These are phyloP conservation scores for Cataglyphis hispanica DNA, from an alignment of 1,140 invertebrate species.

Conservation along the genomic window DNA sequence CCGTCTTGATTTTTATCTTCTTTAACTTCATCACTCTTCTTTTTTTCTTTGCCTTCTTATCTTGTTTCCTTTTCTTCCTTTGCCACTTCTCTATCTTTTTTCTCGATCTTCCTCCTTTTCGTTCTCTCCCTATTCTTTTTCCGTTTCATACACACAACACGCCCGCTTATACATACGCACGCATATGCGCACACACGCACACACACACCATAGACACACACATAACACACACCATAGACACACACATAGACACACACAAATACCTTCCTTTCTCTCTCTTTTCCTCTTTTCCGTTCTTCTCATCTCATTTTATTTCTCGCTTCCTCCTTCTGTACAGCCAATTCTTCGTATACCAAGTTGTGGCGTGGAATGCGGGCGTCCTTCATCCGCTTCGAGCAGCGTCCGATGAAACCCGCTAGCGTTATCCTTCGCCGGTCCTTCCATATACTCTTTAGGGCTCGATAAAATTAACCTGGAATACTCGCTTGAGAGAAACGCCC, in stretches of 20 bases:
- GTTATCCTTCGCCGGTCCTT: constrained; percentile 82
- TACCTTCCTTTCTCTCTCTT: constrained; percentile 27
- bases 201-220: too few relatives aligned
- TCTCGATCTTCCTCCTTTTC: too few relatives aligned
- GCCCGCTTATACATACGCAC: too few relatives aligned
- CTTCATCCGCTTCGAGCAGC: constrained; percentile 84
- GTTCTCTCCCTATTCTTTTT: neutral
- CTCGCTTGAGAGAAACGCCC: constrained; percentile 72
- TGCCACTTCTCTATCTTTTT: constrained; percentile 69
- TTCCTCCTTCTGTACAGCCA: constrained; percentile 76
- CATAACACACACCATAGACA: too few relatives aligned
- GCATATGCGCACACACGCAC: too few relatives aligned
- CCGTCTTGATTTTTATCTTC: constrained; percentile 63
- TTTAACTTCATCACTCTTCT: constrained; percentile 31
- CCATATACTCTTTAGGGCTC: constrained; percentile 76
- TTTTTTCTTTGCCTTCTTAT: constrained; percentile 56
- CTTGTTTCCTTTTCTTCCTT: constrained; percentile 66
- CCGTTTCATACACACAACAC: constrained; percentile 40
- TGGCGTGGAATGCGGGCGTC: constrained; percentile 86
- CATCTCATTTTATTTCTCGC: constrained; percentile 70
- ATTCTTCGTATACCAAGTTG: constrained; percentile 86
- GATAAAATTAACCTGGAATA: constrained; percentile 79
- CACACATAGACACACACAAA: too few relatives aligned
- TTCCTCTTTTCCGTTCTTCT: constrained; percentile 42
- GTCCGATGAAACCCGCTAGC: constrained; percentile 82